These are phyloP conservation scores for Gobio gobio DNA, from an alignment of 2,113 vertebrate genomes.

Conservation along the genomic window DNA sequence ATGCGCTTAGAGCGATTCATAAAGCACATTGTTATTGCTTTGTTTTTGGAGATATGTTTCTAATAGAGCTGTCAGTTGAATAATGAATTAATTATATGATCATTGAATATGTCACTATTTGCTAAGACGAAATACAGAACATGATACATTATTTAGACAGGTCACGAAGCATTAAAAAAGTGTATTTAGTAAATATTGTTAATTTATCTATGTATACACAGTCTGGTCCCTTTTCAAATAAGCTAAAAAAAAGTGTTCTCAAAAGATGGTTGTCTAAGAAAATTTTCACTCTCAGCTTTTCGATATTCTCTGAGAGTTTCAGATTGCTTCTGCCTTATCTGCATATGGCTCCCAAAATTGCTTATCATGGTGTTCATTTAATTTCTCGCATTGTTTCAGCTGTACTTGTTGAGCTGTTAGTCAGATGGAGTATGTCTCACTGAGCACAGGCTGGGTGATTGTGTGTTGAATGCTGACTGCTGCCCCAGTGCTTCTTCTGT, in stretches of 20 bases:
- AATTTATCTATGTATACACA: neutral
- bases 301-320: neutral
- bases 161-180: neutral
- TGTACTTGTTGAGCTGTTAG: slow-evolving; percentile 38
- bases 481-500: slow-evolving; percentile 42
- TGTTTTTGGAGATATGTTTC: neutral
- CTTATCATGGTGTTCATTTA: neutral
- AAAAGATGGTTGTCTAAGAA: neutral
- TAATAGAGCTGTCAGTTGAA: neutral
- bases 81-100: neutral
- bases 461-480: slow-evolving; percentile 39
- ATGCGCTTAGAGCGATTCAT: neutral
- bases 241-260: neutral
- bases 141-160: neutral
- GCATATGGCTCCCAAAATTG: neutral
- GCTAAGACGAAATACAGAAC: neutral
- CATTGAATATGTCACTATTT: neutral
- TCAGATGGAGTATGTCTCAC: slow-evolving; percentile 30
- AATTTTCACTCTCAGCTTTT: neutral
- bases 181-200: neutral
- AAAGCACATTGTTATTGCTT: no score
- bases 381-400: slow-evolving; percentile 6
- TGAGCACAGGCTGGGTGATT: neutral
- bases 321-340: neutral
- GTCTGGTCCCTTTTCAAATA: neutral